Conservation (phyloP, 2,888 invertebrate genomes). For the Auanema sp. region DNA sequence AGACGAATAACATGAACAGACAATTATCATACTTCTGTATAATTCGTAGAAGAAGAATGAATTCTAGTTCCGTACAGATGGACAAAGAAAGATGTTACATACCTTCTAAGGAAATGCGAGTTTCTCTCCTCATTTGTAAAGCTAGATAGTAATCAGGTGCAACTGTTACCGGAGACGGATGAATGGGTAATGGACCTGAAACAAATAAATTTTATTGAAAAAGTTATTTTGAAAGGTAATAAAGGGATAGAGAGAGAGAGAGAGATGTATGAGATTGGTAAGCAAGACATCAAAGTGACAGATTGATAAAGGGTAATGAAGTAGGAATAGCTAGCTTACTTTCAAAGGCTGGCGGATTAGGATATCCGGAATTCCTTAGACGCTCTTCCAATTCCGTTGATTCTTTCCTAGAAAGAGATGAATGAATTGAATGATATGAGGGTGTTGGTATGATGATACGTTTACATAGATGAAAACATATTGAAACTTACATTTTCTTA, state of each 20-base stretch:
- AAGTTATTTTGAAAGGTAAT: neutral
- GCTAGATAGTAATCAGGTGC: slow-evolving; percentile 18
- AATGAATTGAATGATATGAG: too few relatives aligned
- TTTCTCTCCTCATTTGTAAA: slow-evolving; percentile 17
- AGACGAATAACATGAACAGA: too few relatives aligned
- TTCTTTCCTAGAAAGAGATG: slow-evolving; percentile 18
- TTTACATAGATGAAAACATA: too few relatives aligned
- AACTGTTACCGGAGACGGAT: slow-evolving; percentile 8
- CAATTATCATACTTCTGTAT: too few relatives aligned
- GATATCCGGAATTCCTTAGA: slow-evolving; percentile 17
- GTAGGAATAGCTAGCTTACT: slow-evolving; percentile 9
- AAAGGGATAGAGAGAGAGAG: neutral
- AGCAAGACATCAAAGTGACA: neutral
- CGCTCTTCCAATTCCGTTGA: slow-evolving; percentile 14
- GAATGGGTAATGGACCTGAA: slow-evolving; percentile 19
- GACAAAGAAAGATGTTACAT: too few relatives aligned
- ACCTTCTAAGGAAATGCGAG: slow-evolving; percentile 20
- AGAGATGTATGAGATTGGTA: neutral
- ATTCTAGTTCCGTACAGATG: too few relatives aligned
- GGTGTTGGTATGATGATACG: too few relatives aligned
- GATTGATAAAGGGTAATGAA: neutral
- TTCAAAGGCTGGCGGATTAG: slow-evolving; percentile 22
- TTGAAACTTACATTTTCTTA: slow-evolving; percentile 21
- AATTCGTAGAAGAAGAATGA: too few relatives aligned
- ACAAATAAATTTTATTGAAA: neutral